Evolutionary conservation across 2,113 vertebrate species (phyloP).

Genomic region (Steatornis caripensis): DNA sequence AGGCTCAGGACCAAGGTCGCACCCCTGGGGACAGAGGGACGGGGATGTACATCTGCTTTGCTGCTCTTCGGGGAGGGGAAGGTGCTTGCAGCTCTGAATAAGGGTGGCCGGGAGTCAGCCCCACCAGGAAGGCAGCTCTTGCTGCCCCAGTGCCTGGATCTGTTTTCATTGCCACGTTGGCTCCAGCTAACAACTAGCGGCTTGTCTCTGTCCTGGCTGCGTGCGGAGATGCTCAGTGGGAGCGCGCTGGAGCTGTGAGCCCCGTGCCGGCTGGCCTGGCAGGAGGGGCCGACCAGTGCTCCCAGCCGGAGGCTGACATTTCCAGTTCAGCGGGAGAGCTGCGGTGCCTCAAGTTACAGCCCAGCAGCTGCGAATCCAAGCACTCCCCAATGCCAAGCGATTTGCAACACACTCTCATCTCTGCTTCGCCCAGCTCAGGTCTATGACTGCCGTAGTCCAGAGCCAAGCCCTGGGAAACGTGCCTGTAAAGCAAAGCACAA

Average conservation of each 20-base stretch:
- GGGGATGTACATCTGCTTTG: background rate
- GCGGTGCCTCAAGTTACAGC: background rate
- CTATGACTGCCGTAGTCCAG: background rate
- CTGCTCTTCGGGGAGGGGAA: background rate
- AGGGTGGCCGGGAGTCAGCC: background rate
- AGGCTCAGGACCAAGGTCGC: too few species aligned
- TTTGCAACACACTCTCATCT: background rate
- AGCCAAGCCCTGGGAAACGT: background rate
- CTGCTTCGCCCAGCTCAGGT: background rate
- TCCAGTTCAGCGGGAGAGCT: background rate
- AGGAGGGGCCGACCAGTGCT: background rate
- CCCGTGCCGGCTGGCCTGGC: background rate
- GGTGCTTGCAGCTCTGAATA: background rate
- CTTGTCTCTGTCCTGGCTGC: background rate
- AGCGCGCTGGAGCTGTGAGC: background rate
- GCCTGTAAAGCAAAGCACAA: background rate
- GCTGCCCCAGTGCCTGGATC: background rate
- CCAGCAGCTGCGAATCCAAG: background rate
- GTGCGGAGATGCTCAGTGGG: background rate
- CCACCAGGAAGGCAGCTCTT: background rate
- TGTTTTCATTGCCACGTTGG: background rate
- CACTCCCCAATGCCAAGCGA: rapidly evolving
- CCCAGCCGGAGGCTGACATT: background rate
- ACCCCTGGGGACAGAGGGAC: background rate
- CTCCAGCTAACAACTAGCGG: background rate